Evolutionary conservation across 2,888 invertebrate genomes (phyloP).

Genomic region (Conchocele bisecta): DNA sequence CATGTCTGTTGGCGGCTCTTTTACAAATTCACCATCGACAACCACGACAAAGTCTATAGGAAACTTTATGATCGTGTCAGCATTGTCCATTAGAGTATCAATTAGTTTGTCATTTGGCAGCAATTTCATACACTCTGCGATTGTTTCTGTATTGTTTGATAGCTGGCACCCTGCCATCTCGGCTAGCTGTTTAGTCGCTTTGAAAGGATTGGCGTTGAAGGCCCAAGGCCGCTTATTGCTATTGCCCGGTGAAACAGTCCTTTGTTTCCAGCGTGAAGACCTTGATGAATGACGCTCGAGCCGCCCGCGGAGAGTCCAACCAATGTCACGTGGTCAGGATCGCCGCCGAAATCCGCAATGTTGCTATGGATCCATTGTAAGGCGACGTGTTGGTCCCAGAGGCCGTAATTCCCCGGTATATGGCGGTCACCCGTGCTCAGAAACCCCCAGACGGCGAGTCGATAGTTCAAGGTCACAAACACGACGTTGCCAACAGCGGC

Average conservation of each 20-base stretch:
- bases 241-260: conserved; percentile 68
- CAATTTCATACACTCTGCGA: conserved; percentile 14
- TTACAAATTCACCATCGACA: conserved; percentile 93
- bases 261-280: conserved; percentile 62
- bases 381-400: conserved; percentile 97
- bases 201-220: conserved; percentile 33
- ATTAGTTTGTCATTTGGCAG: not conserved
- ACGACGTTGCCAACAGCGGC: conserved; percentile 83
- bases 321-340: conserved; percentile 65
- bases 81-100: conserved; percentile 8
- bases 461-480: conserved; percentile 96
- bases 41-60: conserved; percentile 92
- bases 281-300: conserved; percentile 59
- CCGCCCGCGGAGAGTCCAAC: conserved; percentile 75
- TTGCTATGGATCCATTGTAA: conserved; percentile 96
- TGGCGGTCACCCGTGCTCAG: conserved; percentile 90
- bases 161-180: conserved; percentile 6
- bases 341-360: conserved; percentile 84
- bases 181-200: not conserved
- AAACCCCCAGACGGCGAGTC: conserved; percentile 95
- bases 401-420: conserved; percentile 93
- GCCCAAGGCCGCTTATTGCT: conserved; percentile 69
- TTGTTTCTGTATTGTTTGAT: not conserved
- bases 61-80: conserved; percentile 3
- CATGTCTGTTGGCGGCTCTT: conserved; percentile 93